Evolutionary conservation across 2,113 vertebrate species (phyloP).

Genomic region (Stigmatopora nigra): DNA sequence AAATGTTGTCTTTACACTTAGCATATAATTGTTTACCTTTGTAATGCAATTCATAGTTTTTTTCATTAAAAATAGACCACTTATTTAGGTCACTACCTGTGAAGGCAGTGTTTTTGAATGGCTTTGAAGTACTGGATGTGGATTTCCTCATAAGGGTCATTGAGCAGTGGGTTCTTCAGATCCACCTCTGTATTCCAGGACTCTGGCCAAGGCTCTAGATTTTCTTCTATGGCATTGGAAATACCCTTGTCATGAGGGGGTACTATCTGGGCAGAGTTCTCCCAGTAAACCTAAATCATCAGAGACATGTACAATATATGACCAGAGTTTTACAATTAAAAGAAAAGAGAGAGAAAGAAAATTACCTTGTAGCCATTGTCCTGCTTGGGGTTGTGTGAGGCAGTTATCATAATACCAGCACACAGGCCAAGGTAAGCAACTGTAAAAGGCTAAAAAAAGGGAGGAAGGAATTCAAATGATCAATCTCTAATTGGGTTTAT

Average conservation of each 20-base stretch:
- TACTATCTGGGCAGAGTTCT: constrained; percentile 92
- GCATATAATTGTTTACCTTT: no score
- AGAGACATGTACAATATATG: background rate
- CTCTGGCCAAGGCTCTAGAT: constrained; percentile 85
- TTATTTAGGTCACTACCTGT: constrained; percentile 72
- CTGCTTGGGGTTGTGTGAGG: constrained; percentile 96
- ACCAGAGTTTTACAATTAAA: background rate
- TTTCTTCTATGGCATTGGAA: constrained; percentile 81
- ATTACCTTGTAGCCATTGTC: constrained; percentile 96
- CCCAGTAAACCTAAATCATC: constrained; percentile 86
- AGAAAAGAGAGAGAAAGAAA: background rate
- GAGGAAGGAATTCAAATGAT: no score
- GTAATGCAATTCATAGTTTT: background rate
- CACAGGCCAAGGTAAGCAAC: constrained; percentile 83
- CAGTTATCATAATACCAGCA: constrained; percentile 95
- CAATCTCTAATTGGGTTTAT: no score
- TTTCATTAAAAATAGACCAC: background rate
- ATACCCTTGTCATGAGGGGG: constrained; percentile 89
- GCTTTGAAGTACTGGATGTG: constrained; percentile 80
- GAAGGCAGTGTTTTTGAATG: constrained; percentile 85
- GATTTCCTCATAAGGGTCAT: constrained; percentile 74
- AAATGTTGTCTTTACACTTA: no score
- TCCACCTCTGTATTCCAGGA: constrained; percentile 80
- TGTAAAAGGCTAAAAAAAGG: constrained; percentile 78
- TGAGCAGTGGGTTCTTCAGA: constrained; percentile 72